phyloP scores from a whole-genome alignment of 1,140 invertebrate genomes.

The Heliconius hermathena region DNA sequence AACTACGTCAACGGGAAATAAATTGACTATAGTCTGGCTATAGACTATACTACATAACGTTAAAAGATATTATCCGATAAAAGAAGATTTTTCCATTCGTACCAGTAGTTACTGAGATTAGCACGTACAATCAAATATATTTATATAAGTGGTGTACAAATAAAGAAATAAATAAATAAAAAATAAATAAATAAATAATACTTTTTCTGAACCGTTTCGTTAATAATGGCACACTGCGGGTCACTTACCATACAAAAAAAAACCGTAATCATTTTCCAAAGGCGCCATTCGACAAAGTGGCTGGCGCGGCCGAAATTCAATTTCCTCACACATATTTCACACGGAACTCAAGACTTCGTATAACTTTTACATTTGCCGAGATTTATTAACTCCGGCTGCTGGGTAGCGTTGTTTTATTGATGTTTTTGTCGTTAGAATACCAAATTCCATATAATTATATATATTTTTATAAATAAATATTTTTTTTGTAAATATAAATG shows the following conservation, averaged over 20 bases:
- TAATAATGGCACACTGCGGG: not conserved
- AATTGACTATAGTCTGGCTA: too few species aligned
- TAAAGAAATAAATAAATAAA: too few species aligned
- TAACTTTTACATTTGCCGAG: conserved; percentile 29
- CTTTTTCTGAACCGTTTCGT: not conserved
- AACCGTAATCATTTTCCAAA: conserved; percentile 22
- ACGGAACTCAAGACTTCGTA: conserved; percentile 22
- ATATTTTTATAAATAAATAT: not conserved
- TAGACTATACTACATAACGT: too few species aligned
- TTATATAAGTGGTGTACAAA: too few species aligned
- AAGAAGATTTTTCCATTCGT: too few species aligned
- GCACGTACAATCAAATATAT: too few species aligned
- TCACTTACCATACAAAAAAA: conserved; percentile 13
- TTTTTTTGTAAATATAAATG: not conserved
- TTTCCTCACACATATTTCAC: conserved; percentile 34
- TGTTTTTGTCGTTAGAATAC: conserved; percentile 15
- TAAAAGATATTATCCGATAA: too few species aligned
- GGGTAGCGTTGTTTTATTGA: conserved; percentile 12
- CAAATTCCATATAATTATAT: not conserved
- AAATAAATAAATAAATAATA: not conserved
- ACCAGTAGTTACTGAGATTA: too few species aligned
- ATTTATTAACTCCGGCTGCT: conserved; percentile 29
- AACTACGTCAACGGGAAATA: too few species aligned
- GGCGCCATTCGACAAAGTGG: conserved; percentile 26
- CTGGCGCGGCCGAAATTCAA: conserved; percentile 28